These are phyloP conservation scores for Heliornis fulica DNA, from an alignment of 2,113 vertebrate genomes.

Conservation along the genomic window DNA sequence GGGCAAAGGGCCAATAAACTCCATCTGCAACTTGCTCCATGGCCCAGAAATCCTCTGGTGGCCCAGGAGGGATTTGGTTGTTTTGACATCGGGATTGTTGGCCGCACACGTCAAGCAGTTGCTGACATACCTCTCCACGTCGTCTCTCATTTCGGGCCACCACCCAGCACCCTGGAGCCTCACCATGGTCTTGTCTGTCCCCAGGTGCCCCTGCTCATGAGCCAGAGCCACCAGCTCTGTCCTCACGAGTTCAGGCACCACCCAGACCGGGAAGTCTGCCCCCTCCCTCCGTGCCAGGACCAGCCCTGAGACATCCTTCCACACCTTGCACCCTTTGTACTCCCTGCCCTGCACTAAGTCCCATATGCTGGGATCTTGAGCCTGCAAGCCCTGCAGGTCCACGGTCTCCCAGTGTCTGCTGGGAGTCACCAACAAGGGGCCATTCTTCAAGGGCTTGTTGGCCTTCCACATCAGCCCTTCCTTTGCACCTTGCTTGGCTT, in stretches of 20 bases:
- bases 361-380: slow-evolving; percentile 1
- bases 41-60: slow-evolving; percentile 56
- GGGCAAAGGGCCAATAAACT: slow-evolving; percentile 48
- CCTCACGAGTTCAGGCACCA: slow-evolving; percentile 24
- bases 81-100: slow-evolving; percentile 11
- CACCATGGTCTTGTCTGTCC: slow-evolving; percentile 50
- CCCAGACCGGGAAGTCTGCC: slow-evolving; percentile 24
- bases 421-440: not conserved
- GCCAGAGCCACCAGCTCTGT: slow-evolving; percentile 44
- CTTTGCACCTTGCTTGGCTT: slow-evolving; percentile 48
- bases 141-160: slow-evolving; percentile 60
- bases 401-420: not conserved
- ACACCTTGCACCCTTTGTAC: slow-evolving; percentile 56
- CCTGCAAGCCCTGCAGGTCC: slow-evolving; percentile 41
- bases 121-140: slow-evolving; percentile 52
- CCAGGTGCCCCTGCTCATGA: slow-evolving; percentile 45
- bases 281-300: slow-evolving; percentile 14
- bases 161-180: slow-evolving; percentile 38
- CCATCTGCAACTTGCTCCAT: slow-evolving; percentile 42
- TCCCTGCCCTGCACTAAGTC: not conserved
- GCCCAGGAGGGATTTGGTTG: not conserved
- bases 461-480: slow-evolving; percentile 56
- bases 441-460: not conserved
- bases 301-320: slow-evolving; percentile 17
- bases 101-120: slow-evolving; percentile 38